Base-by-base conservation (phyloP, 2,888 invertebrate genomes). In the Arge pagana region DNA sequence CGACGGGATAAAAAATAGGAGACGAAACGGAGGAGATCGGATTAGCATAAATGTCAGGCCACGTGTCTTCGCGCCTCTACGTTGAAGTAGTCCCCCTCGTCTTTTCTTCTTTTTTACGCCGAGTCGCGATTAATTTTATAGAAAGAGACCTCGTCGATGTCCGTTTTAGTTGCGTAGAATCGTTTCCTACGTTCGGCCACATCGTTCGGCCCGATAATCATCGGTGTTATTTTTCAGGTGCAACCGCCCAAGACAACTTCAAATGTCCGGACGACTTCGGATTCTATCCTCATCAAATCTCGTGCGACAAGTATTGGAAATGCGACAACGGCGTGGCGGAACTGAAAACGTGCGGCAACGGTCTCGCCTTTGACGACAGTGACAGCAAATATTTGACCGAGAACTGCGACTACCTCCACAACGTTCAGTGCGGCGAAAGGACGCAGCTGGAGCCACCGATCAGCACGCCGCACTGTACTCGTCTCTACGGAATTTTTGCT, bases 261-360 rank as follows among this genome's bases (percentile, higher is more conserved):
- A 92, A 93, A 82, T 95, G 95, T 72, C 94, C 94, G 24, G 93
- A 94, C 72, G 93, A 93, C 77, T 93, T 91, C 75, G 95, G 94
- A 24, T 95, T 94, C 83, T 95, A 93, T 80, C 93, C 94, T 52
- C 94, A 95, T 79, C 87, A 88, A 73, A 74, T 82, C 55, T 92
- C 92, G 42, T 95, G 95, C 77, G 95, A 95, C 82, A 94, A 94
- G 79, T 95, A 95, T 80, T 95, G 92, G 91, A 93, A 94, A 79
- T 95, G 95, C 74, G 93, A 94, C 78, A 92, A 92, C 69, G 90
- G 90, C 62, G 87, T 79, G 7, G 88, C 93, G 53, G 93, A 93
- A 70, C 80, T 94, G 63, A 94, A 94, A 79, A 93, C 93, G 37
- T 95, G 95, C 80, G 95, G 95, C 52, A 95, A 95, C 76, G 95